These are phyloP conservation scores for Sapajus apella DNA, from an alignment of 2,113 vertebrate species.

Conservation along the genomic window DNA sequence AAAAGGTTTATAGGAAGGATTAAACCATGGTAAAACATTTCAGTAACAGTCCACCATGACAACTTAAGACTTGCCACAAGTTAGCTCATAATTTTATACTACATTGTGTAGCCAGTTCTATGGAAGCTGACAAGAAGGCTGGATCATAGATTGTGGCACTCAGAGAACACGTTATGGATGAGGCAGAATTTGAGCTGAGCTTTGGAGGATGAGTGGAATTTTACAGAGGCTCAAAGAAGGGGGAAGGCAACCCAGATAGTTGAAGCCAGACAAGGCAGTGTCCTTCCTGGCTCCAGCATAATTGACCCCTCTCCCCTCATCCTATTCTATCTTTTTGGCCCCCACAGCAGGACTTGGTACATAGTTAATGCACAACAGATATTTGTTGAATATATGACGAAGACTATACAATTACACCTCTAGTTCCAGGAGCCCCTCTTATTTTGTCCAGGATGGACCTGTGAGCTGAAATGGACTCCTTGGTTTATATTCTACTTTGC, in stretches of 20 bases:
- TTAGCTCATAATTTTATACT: background rate
- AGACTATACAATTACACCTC: background rate
- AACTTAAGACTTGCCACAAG: background rate
- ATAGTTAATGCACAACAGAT: background rate
- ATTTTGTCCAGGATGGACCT: conserved; percentile 5
- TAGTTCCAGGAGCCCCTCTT: background rate
- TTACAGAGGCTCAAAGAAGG: background rate
- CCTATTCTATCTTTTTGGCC: background rate
- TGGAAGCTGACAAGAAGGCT: background rate
- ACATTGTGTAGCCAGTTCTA: background rate
- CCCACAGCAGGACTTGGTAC: background rate
- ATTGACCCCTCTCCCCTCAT: background rate
- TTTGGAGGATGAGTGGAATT: background rate
- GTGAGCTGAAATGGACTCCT: background rate
- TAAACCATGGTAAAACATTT: background rate
- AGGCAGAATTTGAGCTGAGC: background rate
- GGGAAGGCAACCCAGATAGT: background rate
- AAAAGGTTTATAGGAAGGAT: background rate
- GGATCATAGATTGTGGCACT: background rate
- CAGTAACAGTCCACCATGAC: background rate
- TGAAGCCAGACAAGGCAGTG: background rate
- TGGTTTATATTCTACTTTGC: background rate
- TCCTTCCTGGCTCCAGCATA: background rate
- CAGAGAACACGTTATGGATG: background rate
- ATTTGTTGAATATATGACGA: conserved; percentile 1